A percentile compares a stretch with the other conserved stretches of the same genome.
phyloP scores from a whole-genome alignment of 2,113 vertebrate species.

The Petaurus breviceps region DNA sequence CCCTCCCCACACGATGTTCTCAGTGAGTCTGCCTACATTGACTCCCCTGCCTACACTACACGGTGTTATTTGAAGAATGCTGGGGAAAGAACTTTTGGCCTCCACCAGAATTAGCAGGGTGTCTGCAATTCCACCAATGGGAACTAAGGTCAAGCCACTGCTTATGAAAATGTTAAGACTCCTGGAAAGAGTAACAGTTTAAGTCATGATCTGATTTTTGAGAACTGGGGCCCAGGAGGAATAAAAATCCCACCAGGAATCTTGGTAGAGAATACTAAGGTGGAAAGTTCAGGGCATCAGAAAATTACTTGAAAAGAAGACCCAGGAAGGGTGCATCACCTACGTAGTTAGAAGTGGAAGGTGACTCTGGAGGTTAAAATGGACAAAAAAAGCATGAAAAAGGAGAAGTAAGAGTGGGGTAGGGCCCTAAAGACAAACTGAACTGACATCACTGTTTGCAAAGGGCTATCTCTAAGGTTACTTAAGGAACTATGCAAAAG shows the following conservation, averaged over 20 bases:
- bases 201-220: neutral
- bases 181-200: neutral
- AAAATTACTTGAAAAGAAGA: neutral
- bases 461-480: neutral
- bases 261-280: neutral
- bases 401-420: neutral
- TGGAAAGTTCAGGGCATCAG: neutral
- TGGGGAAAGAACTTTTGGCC: neutral
- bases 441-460: neutral
- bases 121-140: neutral
- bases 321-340: neutral
- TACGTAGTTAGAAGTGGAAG: neutral
- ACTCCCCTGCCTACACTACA: neutral
- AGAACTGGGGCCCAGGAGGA: neutral
- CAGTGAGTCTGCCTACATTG: neutral
- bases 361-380: neutral
- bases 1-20: neutral
- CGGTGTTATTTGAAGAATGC: neutral
- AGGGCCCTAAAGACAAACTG: neutral
- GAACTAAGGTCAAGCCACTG: neutral
- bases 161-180: neutral
- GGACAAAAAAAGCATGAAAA: neutral
- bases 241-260: neutral
- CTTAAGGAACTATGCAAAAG: constrained; percentile 3
- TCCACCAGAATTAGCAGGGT: neutral